Evolutionary conservation across 2,797 vertebrate species (phyloP).

Genomic region (Carcharodon carcharias): DNA sequence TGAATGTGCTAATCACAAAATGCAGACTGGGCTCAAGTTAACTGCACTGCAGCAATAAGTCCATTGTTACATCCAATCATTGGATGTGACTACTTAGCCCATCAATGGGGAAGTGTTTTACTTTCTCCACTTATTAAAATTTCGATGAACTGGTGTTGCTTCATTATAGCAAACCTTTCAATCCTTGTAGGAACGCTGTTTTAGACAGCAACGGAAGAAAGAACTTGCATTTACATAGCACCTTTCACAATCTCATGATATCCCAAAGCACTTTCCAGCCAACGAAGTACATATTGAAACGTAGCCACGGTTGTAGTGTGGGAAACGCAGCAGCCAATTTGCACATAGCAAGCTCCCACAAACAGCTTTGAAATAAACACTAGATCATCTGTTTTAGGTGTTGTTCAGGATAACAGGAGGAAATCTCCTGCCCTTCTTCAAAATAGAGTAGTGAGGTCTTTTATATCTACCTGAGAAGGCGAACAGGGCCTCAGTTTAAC

Average conservation of each 20-base stretch:
- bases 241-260: neutral
- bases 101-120: no score
- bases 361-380: neutral
- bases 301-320: neutral
- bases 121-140: no score
- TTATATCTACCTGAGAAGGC: neutral
- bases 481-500: neutral
- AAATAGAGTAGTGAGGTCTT: neutral
- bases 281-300: neutral
- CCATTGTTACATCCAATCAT: no score
- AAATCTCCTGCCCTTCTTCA: neutral
- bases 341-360: neutral
- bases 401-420: neutral
- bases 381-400: neutral
- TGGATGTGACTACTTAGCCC: no score
- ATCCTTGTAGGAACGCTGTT: neutral
- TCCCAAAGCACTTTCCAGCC: neutral
- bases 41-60: no score
- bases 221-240: neutral
- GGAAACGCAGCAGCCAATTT: neutral
- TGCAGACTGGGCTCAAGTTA: no score
- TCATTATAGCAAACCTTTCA: no score
- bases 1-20: no score
- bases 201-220: neutral
- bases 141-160: no score